Conservation (phyloP, 2,888 invertebrate species). For the Mactromeris polynyma region DNA sequence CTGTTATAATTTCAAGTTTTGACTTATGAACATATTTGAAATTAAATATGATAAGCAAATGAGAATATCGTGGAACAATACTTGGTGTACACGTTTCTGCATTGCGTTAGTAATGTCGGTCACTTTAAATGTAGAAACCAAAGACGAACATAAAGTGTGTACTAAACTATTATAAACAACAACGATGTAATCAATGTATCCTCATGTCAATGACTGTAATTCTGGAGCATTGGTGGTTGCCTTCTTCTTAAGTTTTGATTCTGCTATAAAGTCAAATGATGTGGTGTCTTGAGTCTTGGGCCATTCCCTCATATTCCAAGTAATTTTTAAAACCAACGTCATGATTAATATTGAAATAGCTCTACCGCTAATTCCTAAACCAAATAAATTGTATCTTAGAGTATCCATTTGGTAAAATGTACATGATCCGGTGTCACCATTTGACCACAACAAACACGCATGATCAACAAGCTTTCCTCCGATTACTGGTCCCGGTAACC, state of each 20-base stretch:
- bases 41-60: no score
- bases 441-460: constrained; percentile 72
- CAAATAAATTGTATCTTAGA: constrained; percentile 65
- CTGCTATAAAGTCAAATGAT: background rate
- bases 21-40: no score
- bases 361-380: constrained; percentile 13
- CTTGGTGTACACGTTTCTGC: no score
- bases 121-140: no score
- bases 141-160: no score
- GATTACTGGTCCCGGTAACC: constrained; percentile 76
- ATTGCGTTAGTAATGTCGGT: no score
- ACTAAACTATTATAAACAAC: no score
- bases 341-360: constrained; percentile 24
- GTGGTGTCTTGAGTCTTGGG: background rate
- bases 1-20: no score
- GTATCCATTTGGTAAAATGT: constrained; percentile 70
- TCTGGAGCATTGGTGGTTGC: background rate
- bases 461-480: constrained; percentile 74
- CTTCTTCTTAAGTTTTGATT: constrained; percentile 8
- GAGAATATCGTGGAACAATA: no score
- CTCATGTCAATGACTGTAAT: constrained; percentile 3
- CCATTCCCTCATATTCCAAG: constrained; percentile 58
- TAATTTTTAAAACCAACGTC: background rate
- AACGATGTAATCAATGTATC: no score
- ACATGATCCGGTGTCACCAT: constrained; percentile 69